phyloP scores from a whole-genome alignment of 2,888 invertebrate genomes.

The Heliconius cydno region DNA sequence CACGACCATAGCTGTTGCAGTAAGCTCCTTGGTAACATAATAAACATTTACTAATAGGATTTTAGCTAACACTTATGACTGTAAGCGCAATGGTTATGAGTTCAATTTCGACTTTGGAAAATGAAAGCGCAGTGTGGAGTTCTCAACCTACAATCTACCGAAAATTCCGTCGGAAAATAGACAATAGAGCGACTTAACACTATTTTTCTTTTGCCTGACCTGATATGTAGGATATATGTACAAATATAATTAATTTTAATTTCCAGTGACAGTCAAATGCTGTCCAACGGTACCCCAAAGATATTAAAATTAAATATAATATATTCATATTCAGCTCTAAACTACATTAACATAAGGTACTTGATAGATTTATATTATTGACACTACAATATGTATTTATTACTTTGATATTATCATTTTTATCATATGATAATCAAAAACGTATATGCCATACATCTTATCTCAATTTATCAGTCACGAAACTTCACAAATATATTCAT shows the following conservation, averaged over 20 bases:
- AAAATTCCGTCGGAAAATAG: too few species aligned
- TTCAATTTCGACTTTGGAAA: too few species aligned
- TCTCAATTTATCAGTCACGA: conserved; percentile 38
- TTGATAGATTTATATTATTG: not conserved
- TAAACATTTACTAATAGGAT: too few species aligned
- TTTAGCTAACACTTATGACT: too few species aligned
- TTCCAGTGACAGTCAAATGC: not conserved
- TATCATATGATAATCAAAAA: conserved; percentile 25
- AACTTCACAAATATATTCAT: conserved; percentile 22
- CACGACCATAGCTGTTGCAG: too few species aligned
- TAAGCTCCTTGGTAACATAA: too few species aligned
- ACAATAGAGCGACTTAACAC: too few species aligned
- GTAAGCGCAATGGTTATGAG: too few species aligned
- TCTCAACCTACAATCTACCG: too few species aligned
- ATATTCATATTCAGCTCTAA: not conserved
- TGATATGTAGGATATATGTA: too few species aligned
- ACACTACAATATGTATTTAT: not conserved
- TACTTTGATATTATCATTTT: conserved; percentile 16
- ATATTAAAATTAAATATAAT: not conserved
- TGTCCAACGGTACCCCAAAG: not conserved
- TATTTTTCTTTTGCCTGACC: too few species aligned
- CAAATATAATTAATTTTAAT: not conserved
- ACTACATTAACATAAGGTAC: not conserved
- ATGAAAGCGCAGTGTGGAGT: too few species aligned
- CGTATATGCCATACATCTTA: conserved; percentile 16